Percentiles rank a stretch among this genome's conserved stretches.
Evolutionary conservation across 2,888 invertebrate genomes (phyloP).

Genomic region (Margaritifera margaritifera): DNA sequence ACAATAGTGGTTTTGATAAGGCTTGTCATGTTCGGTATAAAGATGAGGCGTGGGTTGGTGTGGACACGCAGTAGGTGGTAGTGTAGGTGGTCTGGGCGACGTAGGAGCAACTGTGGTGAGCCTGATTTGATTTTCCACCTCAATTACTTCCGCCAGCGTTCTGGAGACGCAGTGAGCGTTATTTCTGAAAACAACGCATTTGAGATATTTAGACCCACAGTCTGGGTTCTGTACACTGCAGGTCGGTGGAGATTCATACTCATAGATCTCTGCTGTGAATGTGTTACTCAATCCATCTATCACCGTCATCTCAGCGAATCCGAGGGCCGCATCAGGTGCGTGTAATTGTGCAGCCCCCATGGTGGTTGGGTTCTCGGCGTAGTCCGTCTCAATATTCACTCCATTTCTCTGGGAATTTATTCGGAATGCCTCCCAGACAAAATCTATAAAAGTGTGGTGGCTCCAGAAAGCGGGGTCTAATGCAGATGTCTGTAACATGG

Average conservation of each 20-base stretch:
- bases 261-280: constrained; percentile 38
- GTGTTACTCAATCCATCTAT: constrained; percentile 44
- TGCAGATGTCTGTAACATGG: constrained; percentile 44
- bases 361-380: constrained; percentile 31
- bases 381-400: constrained; percentile 30
- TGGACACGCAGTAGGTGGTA: too few species aligned
- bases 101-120: neutral
- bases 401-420: constrained; percentile 27
- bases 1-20: constrained; percentile 59
- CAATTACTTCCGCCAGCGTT: constrained; percentile 33
- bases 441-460: constrained; percentile 54
- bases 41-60: too few species aligned
- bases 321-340: constrained; percentile 41
- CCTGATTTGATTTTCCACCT: constrained; percentile 15
- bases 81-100: too few species aligned
- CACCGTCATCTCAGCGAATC: constrained; percentile 45
- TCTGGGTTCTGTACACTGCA: constrained; percentile 36
- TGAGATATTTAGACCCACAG: constrained; percentile 50
- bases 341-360: constrained; percentile 41
- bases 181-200: constrained; percentile 28
- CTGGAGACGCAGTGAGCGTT: constrained; percentile 32
- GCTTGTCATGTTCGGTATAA: constrained; percentile 7
- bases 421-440: constrained; percentile 53
- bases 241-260: constrained; percentile 48
- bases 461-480: constrained; percentile 58